phyloP scores from a whole-genome alignment of 2,888 invertebrate species.

The Drosophila sordidula region DNA sequence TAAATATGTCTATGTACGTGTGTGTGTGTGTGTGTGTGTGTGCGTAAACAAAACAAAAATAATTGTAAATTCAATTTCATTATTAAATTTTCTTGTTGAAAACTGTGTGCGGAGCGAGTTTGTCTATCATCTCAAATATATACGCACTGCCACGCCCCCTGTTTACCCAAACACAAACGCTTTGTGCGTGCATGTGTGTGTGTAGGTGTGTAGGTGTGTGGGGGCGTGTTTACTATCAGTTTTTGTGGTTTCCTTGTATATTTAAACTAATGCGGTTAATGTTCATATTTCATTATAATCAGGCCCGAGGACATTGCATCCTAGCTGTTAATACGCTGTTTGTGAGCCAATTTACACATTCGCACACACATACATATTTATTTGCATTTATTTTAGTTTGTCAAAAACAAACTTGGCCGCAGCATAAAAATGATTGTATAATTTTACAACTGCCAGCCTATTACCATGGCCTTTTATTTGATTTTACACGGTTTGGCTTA shows the following conservation, averaged over 20 bases:
- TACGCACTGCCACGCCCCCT: constrained; percentile 2
- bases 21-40: too few species aligned
- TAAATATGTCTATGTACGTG: constrained; percentile 32
- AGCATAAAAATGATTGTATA: constrained; percentile 57
- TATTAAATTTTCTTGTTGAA: constrained; percentile 73
- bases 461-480: constrained; percentile 64
- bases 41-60: constrained; percentile 75
- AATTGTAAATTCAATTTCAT: constrained; percentile 81
- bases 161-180: not conserved
- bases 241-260: constrained; percentile 69
- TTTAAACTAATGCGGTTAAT: constrained; percentile 82
- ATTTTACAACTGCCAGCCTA: constrained; percentile 66
- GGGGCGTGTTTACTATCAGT: constrained; percentile 50
- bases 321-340: constrained; percentile 65
- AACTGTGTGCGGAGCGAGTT: constrained; percentile 45
- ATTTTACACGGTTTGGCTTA: constrained; percentile 71
- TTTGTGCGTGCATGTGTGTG: not conserved
- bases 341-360: constrained; percentile 56
- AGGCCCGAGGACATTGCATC: constrained; percentile 60
- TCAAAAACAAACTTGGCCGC: constrained; percentile 72
- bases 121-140: constrained; percentile 67
- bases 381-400: constrained; percentile 62
- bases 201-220: constrained; percentile 1
- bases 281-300: constrained; percentile 81
- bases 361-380: constrained; percentile 12